phyloP scores from a whole-genome alignment of 2,888 invertebrate genomes.

The Sinohyriopsis cumingii region DNA sequence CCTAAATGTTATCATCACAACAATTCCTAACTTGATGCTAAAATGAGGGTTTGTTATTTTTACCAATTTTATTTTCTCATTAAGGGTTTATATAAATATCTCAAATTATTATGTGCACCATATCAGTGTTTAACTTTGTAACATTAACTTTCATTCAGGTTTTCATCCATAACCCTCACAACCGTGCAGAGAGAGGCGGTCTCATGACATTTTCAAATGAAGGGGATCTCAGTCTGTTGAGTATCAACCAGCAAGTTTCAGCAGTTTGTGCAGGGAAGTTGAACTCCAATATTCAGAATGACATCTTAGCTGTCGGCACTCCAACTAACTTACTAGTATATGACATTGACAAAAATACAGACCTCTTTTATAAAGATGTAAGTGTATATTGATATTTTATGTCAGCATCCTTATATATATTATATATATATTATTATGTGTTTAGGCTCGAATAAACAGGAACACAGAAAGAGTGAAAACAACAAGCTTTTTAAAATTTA shows the following conservation, averaged over 20 bases:
- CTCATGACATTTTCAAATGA: conserved; percentile 76
- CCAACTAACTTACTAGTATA: conserved; percentile 85
- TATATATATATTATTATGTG: no score
- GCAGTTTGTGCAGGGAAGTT: conserved; percentile 83
- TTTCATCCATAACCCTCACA: conserved; percentile 88
- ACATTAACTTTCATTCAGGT: conserved; percentile 75
- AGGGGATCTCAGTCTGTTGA: conserved; percentile 77
- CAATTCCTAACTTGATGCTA: no score
- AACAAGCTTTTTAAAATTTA: no score
- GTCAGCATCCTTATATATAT: no score
- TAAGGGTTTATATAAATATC: no score
- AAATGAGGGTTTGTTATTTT: no score
- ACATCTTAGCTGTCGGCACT: conserved; percentile 87
- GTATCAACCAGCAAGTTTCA: conserved; percentile 85
- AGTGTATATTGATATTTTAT: conserved; percentile 21
- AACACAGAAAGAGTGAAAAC: no score
- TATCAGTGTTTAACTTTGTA: no score
- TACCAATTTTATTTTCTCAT: no score
- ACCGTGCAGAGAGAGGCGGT: conserved; percentile 77
- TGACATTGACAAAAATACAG: conserved; percentile 92
- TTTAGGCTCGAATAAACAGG: no score
- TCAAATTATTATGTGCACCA: no score
- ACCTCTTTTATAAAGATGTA: conserved; percentile 91
- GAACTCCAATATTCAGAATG: conserved; percentile 76
- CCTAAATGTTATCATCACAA: no score